Base-by-base conservation (phyloP, 2,888 invertebrate species). In the Phortica okadai region DNA sequence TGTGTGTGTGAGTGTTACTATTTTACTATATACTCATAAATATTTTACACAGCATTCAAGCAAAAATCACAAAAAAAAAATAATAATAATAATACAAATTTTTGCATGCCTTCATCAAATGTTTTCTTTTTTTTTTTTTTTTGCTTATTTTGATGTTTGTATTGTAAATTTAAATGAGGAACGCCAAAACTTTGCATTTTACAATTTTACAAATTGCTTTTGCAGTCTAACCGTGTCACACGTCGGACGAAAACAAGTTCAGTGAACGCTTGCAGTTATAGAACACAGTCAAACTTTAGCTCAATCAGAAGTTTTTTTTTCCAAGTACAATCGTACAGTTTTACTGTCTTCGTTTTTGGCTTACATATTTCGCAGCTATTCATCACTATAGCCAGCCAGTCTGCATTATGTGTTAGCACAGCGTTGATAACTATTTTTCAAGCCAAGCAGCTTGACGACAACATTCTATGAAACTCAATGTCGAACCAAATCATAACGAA, bases 61-160 rank as follows among this genome's bases (percentile, higher is more conserved):
- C 25, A 62, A 25, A 62, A 62, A 62, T 62, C 62, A 62, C 62
- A 62, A 10, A 21, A 2, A 25, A 62, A 3, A 62, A 62, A 25
- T n/a, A n/a, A n/a, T n/a, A 62, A 62, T 62, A 59, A 59, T 7
- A 8, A 62, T 59, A 21, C n/a, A 62, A 62, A 62, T 10, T 62
- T 62, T 62, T 62, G 62, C 62, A 21, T 62, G 62, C 62, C 21
- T 25, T 62, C n/a, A 16, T 62, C 16, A 62, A 62, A 62, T 62
- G 16, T 62, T 62, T 62, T 62, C 21, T 10, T 10, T 62, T 62
- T 10, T 6, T 10, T 10, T 62, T 62, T 10, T 6, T 6, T 25
- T 21, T 21, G 21, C 21, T 25, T 62, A 14, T 21, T 62, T 16
- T 62, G 62, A 25, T 8, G 33, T 62, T 8, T n/a, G 16, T 62